Evolutionary conservation across 2,797 vertebrate species (phyloP).

Genomic region (Anguilla obscura): DNA sequence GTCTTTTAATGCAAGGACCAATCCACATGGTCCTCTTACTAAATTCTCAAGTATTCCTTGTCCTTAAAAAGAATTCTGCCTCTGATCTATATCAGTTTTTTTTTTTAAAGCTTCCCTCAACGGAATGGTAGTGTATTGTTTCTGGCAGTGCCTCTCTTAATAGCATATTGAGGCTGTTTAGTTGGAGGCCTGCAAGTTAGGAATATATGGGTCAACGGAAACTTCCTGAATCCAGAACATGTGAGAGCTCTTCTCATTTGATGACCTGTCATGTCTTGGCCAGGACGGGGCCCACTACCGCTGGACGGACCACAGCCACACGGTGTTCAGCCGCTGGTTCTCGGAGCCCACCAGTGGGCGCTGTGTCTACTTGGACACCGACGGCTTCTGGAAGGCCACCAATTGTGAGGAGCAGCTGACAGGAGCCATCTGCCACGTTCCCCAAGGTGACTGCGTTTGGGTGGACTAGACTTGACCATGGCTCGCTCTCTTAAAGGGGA

Average conservation of each 20-base stretch:
- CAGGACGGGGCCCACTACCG: constrained; percentile 84
- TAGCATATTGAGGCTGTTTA: not conserved
- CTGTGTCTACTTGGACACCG: constrained; percentile 86
- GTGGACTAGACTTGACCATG: not conserved
- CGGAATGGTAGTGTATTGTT: not conserved
- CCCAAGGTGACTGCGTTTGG: constrained; percentile 50
- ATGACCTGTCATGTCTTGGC: constrained; percentile 14
- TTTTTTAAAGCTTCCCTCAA: not conserved
- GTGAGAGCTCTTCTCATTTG: not conserved
- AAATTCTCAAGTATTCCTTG: not conserved
- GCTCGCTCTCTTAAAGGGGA: not conserved
- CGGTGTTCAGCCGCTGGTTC: constrained; percentile 86
- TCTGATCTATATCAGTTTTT: not conserved
- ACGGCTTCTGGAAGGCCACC: constrained; percentile 90
- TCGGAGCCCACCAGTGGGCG: constrained; percentile 69
- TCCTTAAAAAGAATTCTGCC: not conserved
- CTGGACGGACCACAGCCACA: constrained; percentile 86
- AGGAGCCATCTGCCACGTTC: constrained; percentile 85
- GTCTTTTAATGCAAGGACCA: not conserved
- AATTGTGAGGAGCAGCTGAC: constrained; percentile 75
- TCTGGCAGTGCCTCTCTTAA: not conserved
- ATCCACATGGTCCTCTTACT: not conserved
- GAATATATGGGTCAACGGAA: not conserved
- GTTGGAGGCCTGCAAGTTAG: not conserved
- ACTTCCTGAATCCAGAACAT: not conserved